A percentile compares a stretch with the other conserved stretches of the same genome.
Evolutionary conservation across 2,113 vertebrate genomes (phyloP).

Genomic region (human): GRCh38 chr9:101229001-101229500

Average conservation of each 20-base stretch:
- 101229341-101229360: background rate
- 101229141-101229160: background rate
- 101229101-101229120: background rate
- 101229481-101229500: background rate
- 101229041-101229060: background rate
- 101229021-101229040: background rate
- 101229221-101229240: background rate
- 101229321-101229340: background rate
- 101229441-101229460: slow-evolving; percentile 6
- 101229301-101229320: background rate
- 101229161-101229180: background rate
- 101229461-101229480: background rate
- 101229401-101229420: slow-evolving; percentile 5
- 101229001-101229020: background rate
- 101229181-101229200: background rate
- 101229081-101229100: background rate
- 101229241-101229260: background rate
- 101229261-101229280: slow-evolving; percentile 2
- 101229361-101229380: background rate
- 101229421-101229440: background rate
- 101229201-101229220: background rate
- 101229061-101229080: background rate
- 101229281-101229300: background rate
- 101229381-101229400: background rate
- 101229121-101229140: background rate